Evolutionary conservation across 2,888 invertebrate genomes (phyloP).

Genomic region (Rambutsinella grinnellia): DNA sequence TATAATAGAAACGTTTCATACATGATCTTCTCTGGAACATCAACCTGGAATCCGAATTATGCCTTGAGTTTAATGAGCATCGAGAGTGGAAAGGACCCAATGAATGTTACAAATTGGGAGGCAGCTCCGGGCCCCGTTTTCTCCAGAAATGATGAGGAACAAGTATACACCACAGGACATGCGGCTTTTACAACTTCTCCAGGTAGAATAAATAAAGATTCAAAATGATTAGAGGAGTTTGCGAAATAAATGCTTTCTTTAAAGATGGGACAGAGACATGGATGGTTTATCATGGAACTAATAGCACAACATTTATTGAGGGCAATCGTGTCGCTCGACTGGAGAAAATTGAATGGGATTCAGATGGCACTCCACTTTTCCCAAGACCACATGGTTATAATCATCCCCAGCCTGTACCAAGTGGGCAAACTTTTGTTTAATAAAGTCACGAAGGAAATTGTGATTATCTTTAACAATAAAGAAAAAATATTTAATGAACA

Average conservation of each 20-base stretch:
- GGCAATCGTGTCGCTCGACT: conserved; percentile 24
- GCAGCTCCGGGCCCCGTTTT: conserved; percentile 16
- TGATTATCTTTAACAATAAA: no score
- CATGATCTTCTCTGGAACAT: conserved; percentile 43
- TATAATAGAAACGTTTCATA: neutral
- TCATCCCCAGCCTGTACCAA: conserved; percentile 3
- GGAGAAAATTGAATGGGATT: conserved; percentile 26
- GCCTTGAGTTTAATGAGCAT: conserved; percentile 48
- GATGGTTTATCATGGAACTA: conserved; percentile 20
- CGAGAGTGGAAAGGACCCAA: conserved; percentile 6
- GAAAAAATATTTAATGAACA: no score
- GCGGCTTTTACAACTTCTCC: conserved; percentile 27
- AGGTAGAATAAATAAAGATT: conserved; percentile 6
- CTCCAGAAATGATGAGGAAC: conserved; percentile 25
- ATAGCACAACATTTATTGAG: neutral
- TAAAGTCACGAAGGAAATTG: no score
- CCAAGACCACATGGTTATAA: conserved; percentile 31
- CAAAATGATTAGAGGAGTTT: neutral
- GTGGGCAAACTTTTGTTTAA: no score
- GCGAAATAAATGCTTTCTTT: neutral
- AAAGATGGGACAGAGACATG: conserved; percentile 22
- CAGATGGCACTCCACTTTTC: conserved; percentile 21
- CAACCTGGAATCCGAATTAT: conserved; percentile 37
- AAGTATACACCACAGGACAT: conserved; percentile 30
- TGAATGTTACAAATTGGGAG: conserved; percentile 16